These are phyloP conservation scores for Knipowitschia caucasica DNA, from an alignment of 2,797 vertebrate species.

Conservation along the genomic window DNA sequence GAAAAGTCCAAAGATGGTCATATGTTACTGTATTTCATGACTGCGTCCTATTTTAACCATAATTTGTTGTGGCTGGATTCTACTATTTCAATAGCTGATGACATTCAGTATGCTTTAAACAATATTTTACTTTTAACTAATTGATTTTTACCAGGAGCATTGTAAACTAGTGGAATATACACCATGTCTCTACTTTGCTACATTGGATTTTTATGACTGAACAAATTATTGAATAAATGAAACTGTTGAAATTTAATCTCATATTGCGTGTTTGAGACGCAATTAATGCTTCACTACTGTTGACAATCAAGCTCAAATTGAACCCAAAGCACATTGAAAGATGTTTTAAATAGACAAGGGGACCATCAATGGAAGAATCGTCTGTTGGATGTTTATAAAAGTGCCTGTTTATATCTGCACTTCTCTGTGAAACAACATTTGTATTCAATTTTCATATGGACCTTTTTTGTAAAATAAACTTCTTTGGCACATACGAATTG, in stretches of 20 bases:
- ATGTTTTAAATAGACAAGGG: slow-evolving; percentile 3
- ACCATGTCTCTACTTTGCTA: not conserved
- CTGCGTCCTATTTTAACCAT: too few species aligned
- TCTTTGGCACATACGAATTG: slow-evolving; percentile 7
- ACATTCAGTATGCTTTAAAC: not conserved
- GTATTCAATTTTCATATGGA: slow-evolving; percentile 24
- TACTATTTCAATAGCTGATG: not conserved
- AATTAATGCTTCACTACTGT: not conserved
- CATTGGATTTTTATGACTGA: slow-evolving; percentile 1
- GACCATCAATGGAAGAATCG: slow-evolving; percentile 32
- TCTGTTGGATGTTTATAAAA: slow-evolving; percentile 12
- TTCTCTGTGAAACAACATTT: slow-evolving; percentile 8
- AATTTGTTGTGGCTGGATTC: not conserved
- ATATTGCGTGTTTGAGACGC: not conserved
- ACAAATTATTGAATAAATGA: not conserved
- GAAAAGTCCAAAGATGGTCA: not conserved
- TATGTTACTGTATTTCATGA: not conserved
- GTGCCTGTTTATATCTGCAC: slow-evolving; percentile 48
- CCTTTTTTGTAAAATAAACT: slow-evolving; percentile 28
- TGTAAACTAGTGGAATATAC: not conserved
- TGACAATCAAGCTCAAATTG: not conserved
- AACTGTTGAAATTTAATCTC: not conserved
- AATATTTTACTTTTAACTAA: not conserved
- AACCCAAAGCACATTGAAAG: not conserved
- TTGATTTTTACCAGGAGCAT: not conserved